Conservation (phyloP, 1,140 invertebrate genomes). For the Vanessa atalanta region DNA sequence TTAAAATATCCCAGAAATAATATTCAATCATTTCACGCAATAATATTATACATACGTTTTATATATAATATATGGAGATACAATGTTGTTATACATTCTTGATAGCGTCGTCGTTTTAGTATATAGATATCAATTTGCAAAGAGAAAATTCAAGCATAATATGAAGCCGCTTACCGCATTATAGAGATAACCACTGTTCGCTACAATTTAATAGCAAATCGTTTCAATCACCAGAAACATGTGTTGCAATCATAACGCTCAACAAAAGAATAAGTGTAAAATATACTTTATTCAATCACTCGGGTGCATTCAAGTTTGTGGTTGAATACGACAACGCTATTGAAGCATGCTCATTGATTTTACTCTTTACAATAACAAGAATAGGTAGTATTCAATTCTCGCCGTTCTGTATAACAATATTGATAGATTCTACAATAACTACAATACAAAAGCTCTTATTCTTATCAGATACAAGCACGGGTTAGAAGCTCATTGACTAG, state of each 20-base stretch:
- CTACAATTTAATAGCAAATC: no score
- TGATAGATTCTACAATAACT: constrained; percentile 66
- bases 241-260: not conserved
- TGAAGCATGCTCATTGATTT: constrained; percentile 42
- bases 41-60: not conserved
- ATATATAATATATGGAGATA: not conserved
- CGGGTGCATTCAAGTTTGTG: constrained; percentile 34
- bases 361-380: constrained; percentile 49
- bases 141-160: no score
- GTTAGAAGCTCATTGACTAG: constrained; percentile 73
- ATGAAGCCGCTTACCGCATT: no score
- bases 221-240: not conserved
- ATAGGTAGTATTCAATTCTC: constrained; percentile 35
- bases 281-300: constrained; percentile 16
- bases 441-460: constrained; percentile 75
- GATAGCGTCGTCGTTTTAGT: not conserved
- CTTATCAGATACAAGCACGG: constrained; percentile 66
- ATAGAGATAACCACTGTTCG: no score
- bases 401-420: constrained; percentile 47
- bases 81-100: not conserved
- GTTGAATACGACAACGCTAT: constrained; percentile 43
- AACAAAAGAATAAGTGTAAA: constrained; percentile 3
- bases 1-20: not conserved
- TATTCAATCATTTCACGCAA: not conserved
- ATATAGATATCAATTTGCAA: no score